Conservation (phyloP, 53 echinoderm and acorn worm genomes). For the Stichopus horrens region DNA sequence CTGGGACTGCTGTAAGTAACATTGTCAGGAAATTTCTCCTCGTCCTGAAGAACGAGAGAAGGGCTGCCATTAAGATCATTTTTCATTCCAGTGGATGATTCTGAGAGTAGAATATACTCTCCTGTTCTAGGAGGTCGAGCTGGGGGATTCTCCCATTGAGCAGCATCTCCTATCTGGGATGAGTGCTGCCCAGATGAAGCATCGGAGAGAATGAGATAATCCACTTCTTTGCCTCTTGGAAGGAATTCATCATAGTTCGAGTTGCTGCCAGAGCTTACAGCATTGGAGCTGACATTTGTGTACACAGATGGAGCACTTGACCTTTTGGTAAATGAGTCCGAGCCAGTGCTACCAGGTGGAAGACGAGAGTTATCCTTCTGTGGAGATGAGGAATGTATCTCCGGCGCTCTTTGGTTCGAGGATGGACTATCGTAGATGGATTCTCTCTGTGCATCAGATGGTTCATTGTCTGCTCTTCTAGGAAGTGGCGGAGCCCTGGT, state of each 20-base stretch:
- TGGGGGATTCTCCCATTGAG: background rate
- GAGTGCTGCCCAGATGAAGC: background rate
- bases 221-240: background rate
- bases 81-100: background rate
- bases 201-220: background rate
- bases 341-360: background rate
- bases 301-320: conserved; percentile 12
- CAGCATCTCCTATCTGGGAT: background rate
- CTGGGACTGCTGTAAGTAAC: conserved; percentile 16
- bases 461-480: background rate
- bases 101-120: conserved; percentile 34
- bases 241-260: background rate
- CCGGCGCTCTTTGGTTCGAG: conserved; percentile 17
- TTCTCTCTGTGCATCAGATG: background rate
- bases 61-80: background rate
- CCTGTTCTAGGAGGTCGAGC: background rate
- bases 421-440: conserved; percentile 31
- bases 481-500: background rate
- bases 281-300: conserved; percentile 29
- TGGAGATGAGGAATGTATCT: background rate
- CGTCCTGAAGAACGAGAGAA: background rate
- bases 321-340: background rate
- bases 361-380: background rate
- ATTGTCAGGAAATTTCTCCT: background rate
- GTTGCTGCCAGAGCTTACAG: background rate